Conservation (phyloP, 2,113 vertebrate species). For the Carollia perspicillata region DNA sequence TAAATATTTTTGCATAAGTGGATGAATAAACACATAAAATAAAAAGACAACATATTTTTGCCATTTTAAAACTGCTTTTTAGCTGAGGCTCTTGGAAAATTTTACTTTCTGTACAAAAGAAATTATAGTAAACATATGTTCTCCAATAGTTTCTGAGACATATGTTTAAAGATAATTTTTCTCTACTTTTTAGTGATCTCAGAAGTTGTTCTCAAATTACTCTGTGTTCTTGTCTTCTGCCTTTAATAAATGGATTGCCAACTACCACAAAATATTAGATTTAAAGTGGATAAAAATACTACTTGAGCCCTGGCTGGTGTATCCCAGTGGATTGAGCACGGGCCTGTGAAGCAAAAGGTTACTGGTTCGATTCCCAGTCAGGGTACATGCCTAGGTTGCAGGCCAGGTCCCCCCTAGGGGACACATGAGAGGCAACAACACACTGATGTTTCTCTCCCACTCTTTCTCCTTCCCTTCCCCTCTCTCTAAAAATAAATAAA, state of each 20-base stretch:
- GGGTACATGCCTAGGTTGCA: too few species aligned
- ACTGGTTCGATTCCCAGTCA: too few species aligned
- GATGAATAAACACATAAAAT: neutral
- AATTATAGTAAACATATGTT: constrained; percentile 39
- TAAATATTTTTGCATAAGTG: neutral
- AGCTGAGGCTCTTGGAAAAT: neutral
- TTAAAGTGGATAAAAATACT: constrained; percentile 58
- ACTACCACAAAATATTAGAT: constrained; percentile 64
- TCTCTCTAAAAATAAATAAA: too few species aligned
- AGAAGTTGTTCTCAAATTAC: constrained; percentile 65
- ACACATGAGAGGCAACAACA: too few species aligned
- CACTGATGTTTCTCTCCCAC: too few species aligned
- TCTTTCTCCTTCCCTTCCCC: too few species aligned
- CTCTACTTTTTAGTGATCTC: constrained; percentile 19
- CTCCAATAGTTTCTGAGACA: constrained; percentile 33
- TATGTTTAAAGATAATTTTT: constrained; percentile 47
- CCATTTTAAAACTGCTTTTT: constrained; percentile 31
- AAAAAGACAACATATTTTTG: neutral
- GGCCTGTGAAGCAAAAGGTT: too few species aligned
- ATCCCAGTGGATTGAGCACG: too few species aligned
- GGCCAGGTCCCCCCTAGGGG: too few species aligned
- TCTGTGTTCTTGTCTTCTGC: neutral
- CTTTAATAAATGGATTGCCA: constrained; percentile 66
- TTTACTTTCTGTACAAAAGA: constrained; percentile 1
- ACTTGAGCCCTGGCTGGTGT: too few species aligned